Evolutionary conservation across 2,113 vertebrate genomes (phyloP), one percentile per base, ranked within the genome.

Genomic region (Scortum barcoo): DNA sequence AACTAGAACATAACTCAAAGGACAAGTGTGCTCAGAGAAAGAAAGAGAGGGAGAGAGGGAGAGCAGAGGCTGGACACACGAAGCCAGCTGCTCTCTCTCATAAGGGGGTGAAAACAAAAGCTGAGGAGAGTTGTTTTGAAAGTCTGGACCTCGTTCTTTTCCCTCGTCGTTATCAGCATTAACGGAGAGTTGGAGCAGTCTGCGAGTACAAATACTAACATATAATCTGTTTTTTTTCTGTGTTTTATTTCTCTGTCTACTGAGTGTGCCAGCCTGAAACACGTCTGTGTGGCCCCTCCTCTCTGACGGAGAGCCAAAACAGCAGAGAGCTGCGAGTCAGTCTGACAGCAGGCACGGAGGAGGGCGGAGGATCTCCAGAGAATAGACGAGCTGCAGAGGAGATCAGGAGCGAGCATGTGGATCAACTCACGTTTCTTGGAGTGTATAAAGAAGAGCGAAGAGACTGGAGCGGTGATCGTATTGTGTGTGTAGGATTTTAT

Each of bases 241-340:
- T 61, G 2, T 22, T 8, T 50, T 36, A n/a, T 20, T 65, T 60
- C 66, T 11, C 6, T 74, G 24, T 17, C 12, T 78, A 67, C 56
- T 50, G 19, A 51, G 48, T 62, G 51, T 61, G 76, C n/a, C n/a
- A 86, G 26, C 73, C 72, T 70, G 50, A 78, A 72, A 87, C 67
- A 24, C 70, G 48, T 72, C 76, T 61, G 33, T 10, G 83, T 74
- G 63, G 91, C 91, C 72, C 92, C 92, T 89, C 92, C 92, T 78
- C 79, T 70, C 69, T 80, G 74, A 78, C 82, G 40, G 74, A 71
- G 63, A 88, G 73, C 67, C 79, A 72, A 72, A 91, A 75, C 84
- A 89, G 22, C 80, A 78, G 58, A 69, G 83, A 62, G 75, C 83
- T 69, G 76, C 38, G 65, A 83, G 36, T 88, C 86, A 88, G 84